Percentiles rank a stretch among this genome's conserved stretches.
These are phyloP conservation scores for Delichon dasypus DNA, from an alignment of 2,797 vertebrate genomes.

Conservation along the genomic window DNA sequence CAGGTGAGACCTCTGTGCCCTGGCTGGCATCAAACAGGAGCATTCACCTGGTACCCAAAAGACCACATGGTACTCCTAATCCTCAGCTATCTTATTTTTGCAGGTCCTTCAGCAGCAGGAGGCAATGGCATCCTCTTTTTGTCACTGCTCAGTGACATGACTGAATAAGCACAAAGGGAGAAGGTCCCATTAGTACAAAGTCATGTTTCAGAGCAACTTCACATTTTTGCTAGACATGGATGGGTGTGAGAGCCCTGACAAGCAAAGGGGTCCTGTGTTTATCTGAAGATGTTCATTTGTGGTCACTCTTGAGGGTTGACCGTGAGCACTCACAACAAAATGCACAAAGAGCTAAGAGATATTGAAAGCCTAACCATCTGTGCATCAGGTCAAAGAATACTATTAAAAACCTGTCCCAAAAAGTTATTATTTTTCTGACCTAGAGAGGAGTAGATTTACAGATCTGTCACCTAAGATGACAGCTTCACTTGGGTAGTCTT, in stretches of 20 bases:
- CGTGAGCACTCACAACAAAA: neutral
- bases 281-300: neutral
- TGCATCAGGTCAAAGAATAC: neutral
- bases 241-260: neutral
- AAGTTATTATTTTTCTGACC: neutral
- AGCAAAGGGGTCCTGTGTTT: neutral
- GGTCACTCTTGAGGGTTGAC: neutral
- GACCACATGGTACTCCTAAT: fast-evolving
- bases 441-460: neutral
- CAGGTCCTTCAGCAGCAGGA: neutral
- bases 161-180: neutral
- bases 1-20: neutral
- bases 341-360: neutral
- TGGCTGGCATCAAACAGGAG: neutral
- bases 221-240: neutral
- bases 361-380: neutral
- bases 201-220: neutral
- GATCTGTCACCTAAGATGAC: neutral
- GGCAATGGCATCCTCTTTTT: neutral
- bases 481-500: neutral
- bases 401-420: neutral
- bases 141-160: neutral
- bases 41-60: neutral
- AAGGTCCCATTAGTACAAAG: neutral
- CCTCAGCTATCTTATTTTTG: neutral